These are phyloP conservation scores for Horisme vitalbata DNA, from an alignment of 2,888 invertebrate species.

Conservation along the genomic window DNA sequence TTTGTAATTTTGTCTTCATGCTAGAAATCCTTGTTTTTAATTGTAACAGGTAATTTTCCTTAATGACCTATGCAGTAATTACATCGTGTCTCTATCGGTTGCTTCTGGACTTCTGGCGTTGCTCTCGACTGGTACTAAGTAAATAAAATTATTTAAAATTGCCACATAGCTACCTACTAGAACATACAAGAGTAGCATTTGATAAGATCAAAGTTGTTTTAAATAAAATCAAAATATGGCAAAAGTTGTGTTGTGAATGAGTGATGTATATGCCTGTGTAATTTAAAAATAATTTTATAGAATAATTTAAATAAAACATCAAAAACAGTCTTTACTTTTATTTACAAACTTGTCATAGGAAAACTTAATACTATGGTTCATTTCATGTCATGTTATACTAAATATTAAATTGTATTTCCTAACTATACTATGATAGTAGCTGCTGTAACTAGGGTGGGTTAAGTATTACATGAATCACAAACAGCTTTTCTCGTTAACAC, in stretches of 20 bases:
- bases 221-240: slow-evolving; percentile 21
- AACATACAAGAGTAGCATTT: slow-evolving; percentile 8
- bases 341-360: slow-evolving; percentile 64
- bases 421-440: slow-evolving; percentile 46
- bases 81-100: slow-evolving; percentile 93
- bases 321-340: slow-evolving; percentile 67
- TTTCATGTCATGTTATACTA: slow-evolving; percentile 40
- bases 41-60: slow-evolving; percentile 40
- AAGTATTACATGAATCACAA: slow-evolving; percentile 61
- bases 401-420: slow-evolving; percentile 34
- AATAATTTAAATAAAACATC: slow-evolving; percentile 66
- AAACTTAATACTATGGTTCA: slow-evolving; percentile 54
- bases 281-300: slow-evolving; percentile 60
- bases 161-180: slow-evolving; percentile 28
- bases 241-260: slow-evolving; percentile 34
- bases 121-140: slow-evolving; percentile 95
- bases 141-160: slow-evolving; percentile 33
- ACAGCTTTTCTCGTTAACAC: too few species aligned
- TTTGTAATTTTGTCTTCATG: background rate
- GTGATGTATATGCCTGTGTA: slow-evolving; percentile 31
- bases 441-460: slow-evolving; percentile 70
- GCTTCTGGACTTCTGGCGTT: slow-evolving; percentile 96
- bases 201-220: slow-evolving; percentile 24
- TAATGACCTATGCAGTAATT: slow-evolving; percentile 85
- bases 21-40: slow-evolving; percentile 4